phyloP scores from a whole-genome alignment of 2,888 invertebrate species.

The Pristionchus mayeri region DNA sequence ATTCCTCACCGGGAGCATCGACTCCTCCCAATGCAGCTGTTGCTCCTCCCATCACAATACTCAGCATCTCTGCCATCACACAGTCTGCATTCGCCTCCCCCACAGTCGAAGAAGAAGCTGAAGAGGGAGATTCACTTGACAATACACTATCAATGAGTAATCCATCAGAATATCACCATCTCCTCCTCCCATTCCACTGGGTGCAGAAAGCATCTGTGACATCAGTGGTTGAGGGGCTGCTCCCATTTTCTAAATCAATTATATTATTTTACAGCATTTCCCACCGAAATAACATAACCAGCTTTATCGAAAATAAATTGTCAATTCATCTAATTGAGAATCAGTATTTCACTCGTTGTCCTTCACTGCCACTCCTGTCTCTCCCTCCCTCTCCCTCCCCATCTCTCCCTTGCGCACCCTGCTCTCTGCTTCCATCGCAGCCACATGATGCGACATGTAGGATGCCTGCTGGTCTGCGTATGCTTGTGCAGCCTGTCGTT shows the following conservation, averaged over 20 bases:
- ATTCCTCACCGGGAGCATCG: constrained; percentile 41
- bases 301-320: too few species aligned
- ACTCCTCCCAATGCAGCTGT: constrained; percentile 50
- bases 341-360: too few species aligned
- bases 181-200: constrained; percentile 1
- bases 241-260: constrained; percentile 6
- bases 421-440: constrained; percentile 46
- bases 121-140: not conserved
- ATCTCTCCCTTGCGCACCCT: not conserved
- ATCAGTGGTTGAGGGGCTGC: not conserved
- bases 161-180: too few species aligned
- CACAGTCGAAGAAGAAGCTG: not conserved
- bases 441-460: constrained; percentile 47
- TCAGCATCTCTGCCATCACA: constrained; percentile 61
- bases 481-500: constrained; percentile 43
- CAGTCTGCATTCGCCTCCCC: constrained; percentile 48
- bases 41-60: constrained; percentile 57
- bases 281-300: too few species aligned
- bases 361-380: too few species aligned
- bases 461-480: constrained; percentile 47
- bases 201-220: constrained; percentile 18
- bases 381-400: too few species aligned
- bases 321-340: too few species aligned
- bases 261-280: too few species aligned
- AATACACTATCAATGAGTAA: too few species aligned